Evolutionary conservation across 2,888 invertebrate genomes (phyloP).

Genomic region (Nebria brevicollis): DNA sequence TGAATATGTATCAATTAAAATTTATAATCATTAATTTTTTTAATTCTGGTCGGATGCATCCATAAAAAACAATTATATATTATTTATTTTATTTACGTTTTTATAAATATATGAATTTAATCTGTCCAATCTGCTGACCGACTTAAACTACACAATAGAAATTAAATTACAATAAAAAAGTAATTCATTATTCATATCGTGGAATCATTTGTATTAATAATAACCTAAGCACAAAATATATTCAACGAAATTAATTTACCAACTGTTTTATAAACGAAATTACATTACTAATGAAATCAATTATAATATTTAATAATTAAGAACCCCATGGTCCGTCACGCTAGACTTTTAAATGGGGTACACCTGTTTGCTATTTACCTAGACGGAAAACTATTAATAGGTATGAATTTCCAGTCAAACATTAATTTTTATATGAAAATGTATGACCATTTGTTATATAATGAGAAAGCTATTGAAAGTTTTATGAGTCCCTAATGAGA

Average conservation of each 20-base stretch:
- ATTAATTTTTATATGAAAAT: background rate
- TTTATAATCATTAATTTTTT: too few species aligned
- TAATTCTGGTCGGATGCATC: too few species aligned
- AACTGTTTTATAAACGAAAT: constrained; percentile 5
- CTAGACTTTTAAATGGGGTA: background rate
- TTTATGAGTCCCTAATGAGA: constrained; percentile 7
- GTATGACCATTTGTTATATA: background rate
- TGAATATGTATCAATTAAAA: too few species aligned
- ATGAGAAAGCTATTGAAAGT: background rate
- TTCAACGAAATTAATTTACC: background rate
- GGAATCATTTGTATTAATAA: background rate
- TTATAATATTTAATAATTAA: constrained; percentile 23
- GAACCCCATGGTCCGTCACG: background rate
- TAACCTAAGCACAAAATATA: background rate
- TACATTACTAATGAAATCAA: constrained; percentile 12
- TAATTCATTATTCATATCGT: background rate
- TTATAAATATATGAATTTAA: background rate
- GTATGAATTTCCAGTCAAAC: background rate
- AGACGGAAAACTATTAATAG: background rate
- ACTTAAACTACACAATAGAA: background rate
- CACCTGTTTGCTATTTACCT: constrained; percentile 25
- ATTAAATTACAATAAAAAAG: background rate
- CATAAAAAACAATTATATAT: too few species aligned
- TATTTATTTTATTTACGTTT: background rate
- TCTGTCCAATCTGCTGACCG: background rate